Percentiles rank a stretch among this genome's conserved stretches.
These are phyloP conservation scores for Plectropomus leopardus DNA, from an alignment of 2,113 vertebrate species.

Conservation along the genomic window DNA sequence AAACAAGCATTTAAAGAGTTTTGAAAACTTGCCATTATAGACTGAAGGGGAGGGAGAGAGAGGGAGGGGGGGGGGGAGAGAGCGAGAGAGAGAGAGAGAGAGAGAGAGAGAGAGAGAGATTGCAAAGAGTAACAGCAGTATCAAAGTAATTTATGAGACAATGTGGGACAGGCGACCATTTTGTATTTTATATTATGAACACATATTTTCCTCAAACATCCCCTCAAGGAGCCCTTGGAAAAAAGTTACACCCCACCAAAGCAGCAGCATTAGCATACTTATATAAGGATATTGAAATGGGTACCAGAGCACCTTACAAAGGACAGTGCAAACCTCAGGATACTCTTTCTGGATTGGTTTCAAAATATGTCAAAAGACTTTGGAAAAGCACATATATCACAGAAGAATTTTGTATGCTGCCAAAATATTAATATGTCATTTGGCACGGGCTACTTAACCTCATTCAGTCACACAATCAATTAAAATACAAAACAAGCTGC, in stretches of 20 bases:
- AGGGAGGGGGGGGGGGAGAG: slow-evolving; percentile 2
- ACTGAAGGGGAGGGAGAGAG: background rate
- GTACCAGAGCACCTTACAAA: slow-evolving; percentile 6
- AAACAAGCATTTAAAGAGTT: background rate
- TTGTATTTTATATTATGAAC: slow-evolving; percentile 60
- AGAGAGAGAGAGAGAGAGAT: background rate
- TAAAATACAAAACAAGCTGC: background rate
- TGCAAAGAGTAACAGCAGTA: slow-evolving; percentile 4
- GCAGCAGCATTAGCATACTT: slow-evolving; percentile 58
- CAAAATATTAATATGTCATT: slow-evolving; percentile 1
- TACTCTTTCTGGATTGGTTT: slow-evolving; percentile 18
- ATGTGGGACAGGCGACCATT: slow-evolving; percentile 30
- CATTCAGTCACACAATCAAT: slow-evolving; percentile 33
- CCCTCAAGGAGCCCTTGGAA: slow-evolving; percentile 56
- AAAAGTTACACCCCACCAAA: slow-evolving; percentile 38
- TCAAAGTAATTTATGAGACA: slow-evolving; percentile 42
- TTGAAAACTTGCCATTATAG: background rate
- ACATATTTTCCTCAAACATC: slow-evolving; percentile 36
- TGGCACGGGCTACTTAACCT: slow-evolving; percentile 9
- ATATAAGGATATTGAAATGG: slow-evolving; percentile 42
- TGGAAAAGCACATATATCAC: slow-evolving; percentile 12
- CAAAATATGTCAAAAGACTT: slow-evolving; percentile 15
- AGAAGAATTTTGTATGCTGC: background rate
- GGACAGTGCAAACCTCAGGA: slow-evolving; percentile 18
- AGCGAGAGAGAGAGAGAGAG: background rate